These are phyloP conservation scores for Rutpela maculata DNA, from an alignment of 2,888 invertebrate species.

Conservation along the genomic window DNA sequence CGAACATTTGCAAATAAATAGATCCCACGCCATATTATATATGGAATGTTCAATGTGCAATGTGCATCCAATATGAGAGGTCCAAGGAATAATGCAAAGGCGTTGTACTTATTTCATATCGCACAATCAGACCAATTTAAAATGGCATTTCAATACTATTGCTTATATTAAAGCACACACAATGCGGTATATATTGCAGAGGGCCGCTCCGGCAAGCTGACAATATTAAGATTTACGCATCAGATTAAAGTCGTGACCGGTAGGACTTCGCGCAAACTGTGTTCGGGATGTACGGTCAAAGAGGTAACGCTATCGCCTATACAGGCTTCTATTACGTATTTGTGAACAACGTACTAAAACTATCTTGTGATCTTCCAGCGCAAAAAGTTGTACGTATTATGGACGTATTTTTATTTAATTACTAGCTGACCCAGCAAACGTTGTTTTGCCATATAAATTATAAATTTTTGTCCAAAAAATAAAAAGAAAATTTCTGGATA, in stretches of 20 bases:
- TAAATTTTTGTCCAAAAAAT: no score
- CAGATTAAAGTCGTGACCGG: slow-evolving; percentile 60
- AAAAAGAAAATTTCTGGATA: no score
- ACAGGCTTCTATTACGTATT: slow-evolving; percentile 1
- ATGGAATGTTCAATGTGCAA: no score
- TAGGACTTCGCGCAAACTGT: slow-evolving; percentile 10
- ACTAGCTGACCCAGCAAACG: no score
- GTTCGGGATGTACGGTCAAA: slow-evolving; percentile 33
- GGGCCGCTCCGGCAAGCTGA: slow-evolving; percentile 59
- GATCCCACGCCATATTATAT: slow-evolving; percentile 9
- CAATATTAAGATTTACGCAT: slow-evolving; percentile 68
- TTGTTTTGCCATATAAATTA: no score
- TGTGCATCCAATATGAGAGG: slow-evolving; percentile 8
- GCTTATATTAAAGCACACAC: slow-evolving; percentile 63
- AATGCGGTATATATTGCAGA: slow-evolving; percentile 59
- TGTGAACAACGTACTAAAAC: slow-evolving; percentile 4
- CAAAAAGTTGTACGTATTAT: neutral
- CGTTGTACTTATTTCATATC: slow-evolving; percentile 64
- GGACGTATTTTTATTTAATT: neutral
- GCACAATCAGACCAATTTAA: slow-evolving; percentile 72
- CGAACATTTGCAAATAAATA: neutral
- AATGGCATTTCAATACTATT: slow-evolving; percentile 70
- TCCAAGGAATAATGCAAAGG: slow-evolving; percentile 16
- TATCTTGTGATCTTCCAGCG: slow-evolving; percentile 7
- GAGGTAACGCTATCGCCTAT: neutral